These are phyloP conservation scores for Lamellibrachia luymesi DNA, from an alignment of 1,140 invertebrate species.

Conservation along the genomic window DNA sequence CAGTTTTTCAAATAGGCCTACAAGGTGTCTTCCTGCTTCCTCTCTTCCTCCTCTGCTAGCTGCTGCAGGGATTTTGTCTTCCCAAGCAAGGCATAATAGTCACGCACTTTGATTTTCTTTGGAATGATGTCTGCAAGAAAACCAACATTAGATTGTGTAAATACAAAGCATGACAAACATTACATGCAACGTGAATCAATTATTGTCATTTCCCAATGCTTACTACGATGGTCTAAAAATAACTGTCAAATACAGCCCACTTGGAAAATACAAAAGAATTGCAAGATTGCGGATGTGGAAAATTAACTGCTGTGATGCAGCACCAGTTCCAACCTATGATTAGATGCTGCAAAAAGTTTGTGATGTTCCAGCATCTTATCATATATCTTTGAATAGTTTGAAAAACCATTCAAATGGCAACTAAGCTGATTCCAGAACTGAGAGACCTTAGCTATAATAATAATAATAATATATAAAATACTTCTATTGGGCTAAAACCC, in stretches of 20 bases:
- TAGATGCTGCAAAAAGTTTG: no score
- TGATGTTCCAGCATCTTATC: no score
- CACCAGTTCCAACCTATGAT: no score
- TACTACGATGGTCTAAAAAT: not conserved
- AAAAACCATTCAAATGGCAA: no score
- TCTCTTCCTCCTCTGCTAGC: not conserved
- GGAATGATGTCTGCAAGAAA: constrained; percentile 47
- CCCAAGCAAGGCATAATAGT: constrained; percentile 34
- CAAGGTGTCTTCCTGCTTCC: not conserved
- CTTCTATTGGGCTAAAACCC: no score
- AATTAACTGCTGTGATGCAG: no score
- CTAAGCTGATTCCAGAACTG: no score
- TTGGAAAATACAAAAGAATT: not conserved
- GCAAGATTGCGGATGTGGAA: not conserved
- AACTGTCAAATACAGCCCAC: not conserved
- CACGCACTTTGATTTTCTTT: constrained; percentile 45
- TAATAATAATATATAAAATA: no score
- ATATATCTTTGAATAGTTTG: no score
- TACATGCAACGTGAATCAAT: constrained; percentile 8
- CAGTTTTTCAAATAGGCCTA: not conserved
- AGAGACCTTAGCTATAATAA: no score
- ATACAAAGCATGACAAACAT: not conserved
- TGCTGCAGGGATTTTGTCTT: constrained; percentile 17
- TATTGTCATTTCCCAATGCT: constrained; percentile 8
- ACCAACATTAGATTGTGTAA: constrained; percentile 19